Conservation (phyloP, 2,113 vertebrate species). For the Cryptomyrus ogoouensis region DNA sequence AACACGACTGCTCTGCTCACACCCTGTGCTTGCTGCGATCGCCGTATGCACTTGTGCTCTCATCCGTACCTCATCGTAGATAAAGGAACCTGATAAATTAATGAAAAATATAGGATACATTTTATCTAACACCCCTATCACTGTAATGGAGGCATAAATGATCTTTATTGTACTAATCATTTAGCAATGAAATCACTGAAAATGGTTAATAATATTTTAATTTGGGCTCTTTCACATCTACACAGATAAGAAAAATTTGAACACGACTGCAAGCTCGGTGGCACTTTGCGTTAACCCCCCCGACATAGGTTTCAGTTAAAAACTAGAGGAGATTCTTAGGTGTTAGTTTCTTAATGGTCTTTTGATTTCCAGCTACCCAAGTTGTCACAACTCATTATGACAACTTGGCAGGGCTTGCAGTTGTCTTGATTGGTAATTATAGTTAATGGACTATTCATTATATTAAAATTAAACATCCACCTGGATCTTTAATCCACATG, state of each 20-base stretch:
- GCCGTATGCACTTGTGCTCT: background rate
- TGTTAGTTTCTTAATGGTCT: background rate
- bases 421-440: background rate
- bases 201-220: background rate
- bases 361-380: background rate
- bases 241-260: background rate
- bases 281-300: background rate
- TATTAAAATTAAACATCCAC: background rate
- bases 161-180: background rate
- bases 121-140: background rate
- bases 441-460: background rate
- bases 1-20: background rate
- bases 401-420: background rate
- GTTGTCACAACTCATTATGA: background rate
- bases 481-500: background rate
- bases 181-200: background rate
- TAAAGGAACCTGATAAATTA: background rate
- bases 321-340: background rate
- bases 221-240: background rate
- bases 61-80: background rate
- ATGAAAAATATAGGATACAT: background rate
- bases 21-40: background rate
- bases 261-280: background rate
- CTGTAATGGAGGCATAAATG: background rate
- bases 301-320: background rate